These are phyloP conservation scores for Nothoprocta pentlandii DNA, from an alignment of 2,113 vertebrate genomes.

Conservation along the genomic window DNA sequence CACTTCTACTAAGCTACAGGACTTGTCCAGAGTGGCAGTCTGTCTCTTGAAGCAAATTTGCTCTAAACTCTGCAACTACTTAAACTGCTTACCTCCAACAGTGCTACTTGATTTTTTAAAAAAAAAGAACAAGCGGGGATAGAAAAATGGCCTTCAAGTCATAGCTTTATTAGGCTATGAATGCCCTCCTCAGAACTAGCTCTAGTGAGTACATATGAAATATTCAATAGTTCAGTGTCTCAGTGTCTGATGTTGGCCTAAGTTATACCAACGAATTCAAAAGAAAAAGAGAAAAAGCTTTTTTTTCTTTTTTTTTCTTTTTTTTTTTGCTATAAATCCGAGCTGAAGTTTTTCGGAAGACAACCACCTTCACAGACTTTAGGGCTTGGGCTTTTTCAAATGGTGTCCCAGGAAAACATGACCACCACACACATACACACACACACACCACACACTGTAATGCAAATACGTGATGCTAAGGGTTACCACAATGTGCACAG, in stretches of 20 bases:
- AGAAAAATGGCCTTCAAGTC: not conserved
- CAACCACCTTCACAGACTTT: not conserved
- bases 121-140: not conserved
- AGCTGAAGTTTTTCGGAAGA: not conserved
- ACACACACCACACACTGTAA: no score
- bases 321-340: not conserved
- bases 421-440: no score
- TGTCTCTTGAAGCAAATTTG: accelerated
- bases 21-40: accelerated
- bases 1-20: no score
- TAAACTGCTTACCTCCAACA: not conserved
- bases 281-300: not conserved
- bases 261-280: not conserved
- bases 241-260: not conserved
- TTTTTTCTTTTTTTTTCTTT: not conserved
- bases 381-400: not conserved
- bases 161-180: not conserved
- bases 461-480: not conserved
- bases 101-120: not conserved
- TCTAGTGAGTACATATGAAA: not conserved
- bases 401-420: no score
- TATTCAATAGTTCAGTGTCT: not conserved
- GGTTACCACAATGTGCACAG: not conserved
- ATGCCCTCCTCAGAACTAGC: not conserved
- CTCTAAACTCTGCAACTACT: accelerated